Conservation (phyloP, 1,140 invertebrate species). For the Heliconius hewitsoni region DNA sequence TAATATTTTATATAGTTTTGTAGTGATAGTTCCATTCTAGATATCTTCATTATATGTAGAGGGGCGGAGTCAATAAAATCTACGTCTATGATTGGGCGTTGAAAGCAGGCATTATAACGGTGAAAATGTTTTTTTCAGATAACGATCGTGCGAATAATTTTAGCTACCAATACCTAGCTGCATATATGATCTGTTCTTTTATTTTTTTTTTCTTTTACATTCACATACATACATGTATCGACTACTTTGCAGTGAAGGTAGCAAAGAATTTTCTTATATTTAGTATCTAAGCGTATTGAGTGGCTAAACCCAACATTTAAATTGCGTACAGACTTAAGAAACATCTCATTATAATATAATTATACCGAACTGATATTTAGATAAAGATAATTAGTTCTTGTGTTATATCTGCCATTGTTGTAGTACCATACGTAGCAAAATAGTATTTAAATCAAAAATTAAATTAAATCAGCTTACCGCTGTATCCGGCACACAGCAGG, state of each 20-base stretch:
- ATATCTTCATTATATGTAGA: slow-evolving; percentile 41
- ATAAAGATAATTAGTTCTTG: no score
- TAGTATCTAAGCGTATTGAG: background rate
- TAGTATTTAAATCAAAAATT: background rate
- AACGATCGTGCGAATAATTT: slow-evolving; percentile 27
- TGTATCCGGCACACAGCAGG: no score
- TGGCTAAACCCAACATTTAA: background rate
- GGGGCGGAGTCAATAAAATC: slow-evolving; percentile 45
- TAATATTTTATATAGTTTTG: background rate
- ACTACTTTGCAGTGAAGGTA: background rate
- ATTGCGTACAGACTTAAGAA: no score
- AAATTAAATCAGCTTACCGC: no score
- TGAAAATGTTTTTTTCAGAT: slow-evolving; percentile 33
- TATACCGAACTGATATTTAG: no score
- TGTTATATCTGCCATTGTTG: no score
- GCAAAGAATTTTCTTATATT: background rate
- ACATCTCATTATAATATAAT: no score
- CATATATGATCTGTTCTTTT: background rate
- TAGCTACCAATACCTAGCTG: slow-evolving; percentile 28
- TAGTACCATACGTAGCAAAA: no score
- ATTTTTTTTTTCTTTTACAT: background rate
- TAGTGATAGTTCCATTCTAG: slow-evolving; percentile 6
- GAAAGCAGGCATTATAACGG: slow-evolving; percentile 28
- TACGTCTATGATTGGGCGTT: slow-evolving; percentile 39
- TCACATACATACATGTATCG: background rate